These are phyloP conservation scores for Carcina quercana DNA, from an alignment of 2,888 invertebrate genomes.

Conservation along the genomic window DNA sequence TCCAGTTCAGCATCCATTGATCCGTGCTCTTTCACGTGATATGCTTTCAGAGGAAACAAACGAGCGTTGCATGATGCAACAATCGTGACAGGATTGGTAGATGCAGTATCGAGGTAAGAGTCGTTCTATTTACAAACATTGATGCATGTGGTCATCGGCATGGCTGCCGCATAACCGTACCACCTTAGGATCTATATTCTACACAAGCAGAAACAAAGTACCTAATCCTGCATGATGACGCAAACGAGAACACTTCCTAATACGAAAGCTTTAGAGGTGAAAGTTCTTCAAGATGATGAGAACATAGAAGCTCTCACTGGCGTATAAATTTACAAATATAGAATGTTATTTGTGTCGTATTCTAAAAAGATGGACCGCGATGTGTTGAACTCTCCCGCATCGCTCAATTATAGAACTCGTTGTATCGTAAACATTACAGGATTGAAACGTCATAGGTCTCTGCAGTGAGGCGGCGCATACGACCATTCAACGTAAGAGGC, in stretches of 20 bases:
- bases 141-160: slow-evolving; percentile 74
- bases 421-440: slow-evolving; percentile 50
- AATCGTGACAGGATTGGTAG: slow-evolving; percentile 29
- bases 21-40: slow-evolving; percentile 20
- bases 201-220: slow-evolving; percentile 47
- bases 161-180: slow-evolving; percentile 66
- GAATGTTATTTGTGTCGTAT: slow-evolving; percentile 74
- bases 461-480: slow-evolving; percentile 31
- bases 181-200: slow-evolving; percentile 58
- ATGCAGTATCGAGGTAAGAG: slow-evolving; percentile 49
- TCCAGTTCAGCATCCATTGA: slow-evolving; percentile 30
- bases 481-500: slow-evolving; percentile 29
- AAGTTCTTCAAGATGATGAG: slow-evolving; percentile 24
- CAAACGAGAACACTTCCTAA: slow-evolving; percentile 31
- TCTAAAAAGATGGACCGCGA: slow-evolving; percentile 74
- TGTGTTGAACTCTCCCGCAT: slow-evolving; percentile 74
- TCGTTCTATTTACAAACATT: slow-evolving; percentile 72
- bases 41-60: slow-evolving; percentile 20
- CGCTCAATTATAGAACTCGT: slow-evolving; percentile 71
- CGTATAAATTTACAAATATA: slow-evolving; percentile 71
- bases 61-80: slow-evolving; percentile 36
- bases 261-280: slow-evolving; percentile 29
- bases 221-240: slow-evolving; percentile 20
- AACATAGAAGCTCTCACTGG: slow-evolving; percentile 51
- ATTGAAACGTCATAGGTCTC: slow-evolving; percentile 42